Base-by-base conservation (phyloP, 2,888 invertebrate genomes). In the Drosophila greeni region DNA sequence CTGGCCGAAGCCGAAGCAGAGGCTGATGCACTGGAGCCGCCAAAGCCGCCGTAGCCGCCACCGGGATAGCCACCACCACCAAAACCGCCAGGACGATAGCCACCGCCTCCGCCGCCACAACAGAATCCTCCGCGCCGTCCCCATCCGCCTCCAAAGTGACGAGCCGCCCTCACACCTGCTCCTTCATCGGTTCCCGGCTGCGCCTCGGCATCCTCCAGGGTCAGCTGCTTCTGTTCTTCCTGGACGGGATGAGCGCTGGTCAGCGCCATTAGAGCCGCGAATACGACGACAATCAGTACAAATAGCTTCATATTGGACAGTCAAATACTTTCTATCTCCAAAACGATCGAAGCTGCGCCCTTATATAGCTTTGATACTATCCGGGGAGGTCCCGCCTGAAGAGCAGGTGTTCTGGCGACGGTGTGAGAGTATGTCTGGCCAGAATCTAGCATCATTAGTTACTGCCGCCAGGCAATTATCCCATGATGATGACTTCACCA, bases 221-320 rank as follows among this genome's bases (percentile, higher is more conserved):
- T 75, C 2, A 58, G 51, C 20, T 58, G 69, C 33, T 72, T 72
- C 40, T 58, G 58, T 20, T 66, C 72, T 66, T 47, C 45, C 45
- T 31, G 45, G 14, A 65, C 9, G 1, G 60, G 85, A 47, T 81
- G 72, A 2, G 43, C 69, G n/a, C 26, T 37, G 47, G 61, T 68
- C 31, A 70, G 16, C 11, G 48, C 71, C 1, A 56, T 14, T 5
- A 12, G 48, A 81, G 61, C 73, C 53, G 73, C 49, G 18, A 48
- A 52, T 33, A 81, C 58, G 12, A 84, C 16, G 6, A 66, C 51
- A 12, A 66, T 12, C 20, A 73, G 12, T 31, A 75, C n/a, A 26
- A 73, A 70, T 57, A 73, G 77, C 60, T 84, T 85, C 77, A 80
- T 80, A 56, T 69, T 76, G 53, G 40, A 53, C 14, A 55, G 23